These are phyloP conservation scores for Xiphophorus maculatus DNA, from an alignment of 2,113 vertebrate genomes.

Conservation along the genomic window DNA sequence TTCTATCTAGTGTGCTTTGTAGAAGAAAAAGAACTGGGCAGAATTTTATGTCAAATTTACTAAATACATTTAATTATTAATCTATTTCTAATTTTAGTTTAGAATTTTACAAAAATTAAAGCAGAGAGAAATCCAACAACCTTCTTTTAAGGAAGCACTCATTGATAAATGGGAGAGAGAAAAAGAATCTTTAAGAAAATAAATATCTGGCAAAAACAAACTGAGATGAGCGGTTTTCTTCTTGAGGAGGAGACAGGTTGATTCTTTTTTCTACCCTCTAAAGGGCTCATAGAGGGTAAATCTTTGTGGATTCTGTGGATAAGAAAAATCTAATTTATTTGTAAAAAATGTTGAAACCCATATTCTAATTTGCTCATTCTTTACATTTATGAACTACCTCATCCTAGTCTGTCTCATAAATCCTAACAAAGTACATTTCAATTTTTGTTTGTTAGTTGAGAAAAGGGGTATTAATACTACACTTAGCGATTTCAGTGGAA, in stretches of 20 bases:
- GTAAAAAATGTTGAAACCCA: background rate
- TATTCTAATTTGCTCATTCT: background rate
- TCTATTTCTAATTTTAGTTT: background rate
- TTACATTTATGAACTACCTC: too few relatives aligned
- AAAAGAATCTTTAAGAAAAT: background rate
- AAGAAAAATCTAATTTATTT: background rate
- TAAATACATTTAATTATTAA: conserved; percentile 7
- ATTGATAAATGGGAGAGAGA: background rate
- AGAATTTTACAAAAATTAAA: background rate
- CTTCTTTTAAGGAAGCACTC: background rate
- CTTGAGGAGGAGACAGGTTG: background rate
- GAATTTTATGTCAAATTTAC: conserved; percentile 5
- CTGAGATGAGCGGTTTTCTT: background rate
- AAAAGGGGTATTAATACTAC: background rate
- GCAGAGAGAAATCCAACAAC: background rate
- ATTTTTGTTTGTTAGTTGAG: background rate
- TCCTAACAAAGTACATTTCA: background rate
- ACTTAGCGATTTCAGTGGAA: background rate
- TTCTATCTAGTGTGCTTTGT: conserved; percentile 28
- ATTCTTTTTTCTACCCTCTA: background rate
- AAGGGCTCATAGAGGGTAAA: background rate
- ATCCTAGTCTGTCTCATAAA: background rate
- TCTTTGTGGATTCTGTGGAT: too few relatives aligned
- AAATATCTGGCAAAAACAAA: background rate
- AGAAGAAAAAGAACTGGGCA: conserved; percentile 24